A percentile compares a stretch with the other conserved stretches of the same genome.
These are phyloP conservation scores for Platycnemis pennipes DNA, from an alignment of 2,888 invertebrate species.

Conservation along the genomic window DNA sequence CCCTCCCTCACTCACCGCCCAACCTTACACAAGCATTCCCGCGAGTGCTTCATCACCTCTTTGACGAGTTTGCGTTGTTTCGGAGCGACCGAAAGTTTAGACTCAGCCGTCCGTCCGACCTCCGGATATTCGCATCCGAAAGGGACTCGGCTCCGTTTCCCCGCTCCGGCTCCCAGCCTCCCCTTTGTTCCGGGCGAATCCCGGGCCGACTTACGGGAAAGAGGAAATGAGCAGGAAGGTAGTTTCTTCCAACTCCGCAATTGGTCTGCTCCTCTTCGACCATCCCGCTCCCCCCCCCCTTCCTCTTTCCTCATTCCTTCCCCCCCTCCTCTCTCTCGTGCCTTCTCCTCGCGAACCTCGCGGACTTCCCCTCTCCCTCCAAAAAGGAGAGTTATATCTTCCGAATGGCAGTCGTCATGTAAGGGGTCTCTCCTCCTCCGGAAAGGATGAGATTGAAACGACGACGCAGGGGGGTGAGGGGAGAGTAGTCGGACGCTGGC, in stretches of 20 bases:
- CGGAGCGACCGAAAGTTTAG: neutral
- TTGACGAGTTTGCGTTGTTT: slow-evolving; percentile 25
- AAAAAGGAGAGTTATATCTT: neutral
- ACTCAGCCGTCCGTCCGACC: neutral
- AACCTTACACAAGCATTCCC: too few relatives aligned
- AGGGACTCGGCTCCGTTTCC: neutral
- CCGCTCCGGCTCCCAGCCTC: neutral
- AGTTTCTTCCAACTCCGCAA: slow-evolving; percentile 13
- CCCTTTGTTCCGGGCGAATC: neutral
- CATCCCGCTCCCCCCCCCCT: neutral
- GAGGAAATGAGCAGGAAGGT: slow-evolving; percentile 19
- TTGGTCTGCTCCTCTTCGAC: neutral
- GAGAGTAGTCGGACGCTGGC: neutral
- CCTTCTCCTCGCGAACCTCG: neutral
- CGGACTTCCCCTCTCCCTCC: neutral
- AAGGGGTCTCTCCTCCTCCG: neutral
- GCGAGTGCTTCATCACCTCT: neutral
- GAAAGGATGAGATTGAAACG: neutral
- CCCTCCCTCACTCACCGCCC: too few relatives aligned
- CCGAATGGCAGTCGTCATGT: neutral
- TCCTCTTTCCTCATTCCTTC: neutral
- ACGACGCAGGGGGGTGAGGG: neutral
- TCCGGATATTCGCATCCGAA: neutral
- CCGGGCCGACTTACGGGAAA: neutral
- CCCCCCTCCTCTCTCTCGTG: neutral